Percentiles rank a stretch among this genome's conserved stretches.
These are phyloP conservation scores for Erynnis tages DNA, from an alignment of 2,888 invertebrate species.

Conservation along the genomic window DNA sequence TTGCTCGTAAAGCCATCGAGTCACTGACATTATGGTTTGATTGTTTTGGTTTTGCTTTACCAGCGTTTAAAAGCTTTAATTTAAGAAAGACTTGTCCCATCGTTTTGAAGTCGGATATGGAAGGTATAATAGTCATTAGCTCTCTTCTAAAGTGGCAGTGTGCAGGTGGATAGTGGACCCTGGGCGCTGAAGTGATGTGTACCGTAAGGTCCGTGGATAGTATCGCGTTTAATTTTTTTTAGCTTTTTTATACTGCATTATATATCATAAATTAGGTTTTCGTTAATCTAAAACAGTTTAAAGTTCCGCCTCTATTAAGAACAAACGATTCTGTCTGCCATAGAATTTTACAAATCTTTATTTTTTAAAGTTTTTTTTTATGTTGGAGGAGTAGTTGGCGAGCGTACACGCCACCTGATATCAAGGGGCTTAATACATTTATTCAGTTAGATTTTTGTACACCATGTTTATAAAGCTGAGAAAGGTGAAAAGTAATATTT, in stretches of 20 bases:
- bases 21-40: conserved; percentile 20
- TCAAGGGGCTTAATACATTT: too few relatives aligned
- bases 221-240: conserved; percentile 19
- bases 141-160: conserved; percentile 45
- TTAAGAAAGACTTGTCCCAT: conserved; percentile 63
- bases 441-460: too few relatives aligned
- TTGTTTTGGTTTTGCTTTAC: conserved; percentile 31
- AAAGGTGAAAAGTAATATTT: too few relatives aligned
- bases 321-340: conserved; percentile 28
- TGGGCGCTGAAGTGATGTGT: conserved; percentile 1
- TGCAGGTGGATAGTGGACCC: conserved; percentile 10
- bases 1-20: conserved; percentile 13
- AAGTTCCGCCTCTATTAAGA: conserved; percentile 27
- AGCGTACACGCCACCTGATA: neutral
- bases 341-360: conserved; percentile 26
- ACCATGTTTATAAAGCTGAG: too few relatives aligned
- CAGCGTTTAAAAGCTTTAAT: conserved; percentile 60
- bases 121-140: conserved; percentile 65
- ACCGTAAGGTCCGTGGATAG: conserved; percentile 11
- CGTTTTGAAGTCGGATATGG: conserved; percentile 55
- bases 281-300: conserved; percentile 24
- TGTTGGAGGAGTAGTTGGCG: conserved; percentile 3
- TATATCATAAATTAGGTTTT: conserved; percentile 15
- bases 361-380: too few relatives aligned
- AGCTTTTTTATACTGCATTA: conserved; percentile 14